Base-by-base conservation (phyloP, 2,797 vertebrate species). In the Cryptoprocta ferox region DNA sequence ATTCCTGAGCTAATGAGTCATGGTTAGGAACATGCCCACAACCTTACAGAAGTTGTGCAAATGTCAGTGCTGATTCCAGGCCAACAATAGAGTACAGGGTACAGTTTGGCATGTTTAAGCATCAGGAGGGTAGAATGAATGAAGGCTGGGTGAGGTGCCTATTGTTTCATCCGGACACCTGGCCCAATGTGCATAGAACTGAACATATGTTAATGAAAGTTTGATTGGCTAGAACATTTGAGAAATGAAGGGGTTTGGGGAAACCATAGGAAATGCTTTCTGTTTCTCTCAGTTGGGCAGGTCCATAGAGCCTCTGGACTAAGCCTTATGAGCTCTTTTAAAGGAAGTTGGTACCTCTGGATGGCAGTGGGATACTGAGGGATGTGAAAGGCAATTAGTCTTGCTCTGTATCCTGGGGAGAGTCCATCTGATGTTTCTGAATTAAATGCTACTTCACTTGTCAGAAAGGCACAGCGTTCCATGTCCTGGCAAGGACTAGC, bases 361-460 rank as follows among this genome's bases (percentile, higher is more conserved):
- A 70, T 42, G 45, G 53, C 65, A 63, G 68, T 78, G 53, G 78
- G 70, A 68, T 82, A 42, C 50, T 26, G 37, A 87, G 28, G 12
- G 19, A 28, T 83, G 35, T 84, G 48, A 86, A 93, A 66, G 78
- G 11, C 85, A 86, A 81, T 93, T 68, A 61, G 53, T 37, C 9
- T 37, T 59, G 35, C 32, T 79, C 37, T 81, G 8, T 37, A 13
- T 94, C 95, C 93, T 88, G 39, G 61, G 32, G 39, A 96, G 93
- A 71, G 80, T 81, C 82, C 65, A n/a, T 91, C 89, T 90, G 76
- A 84, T 93, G 5, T 45, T 92, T 92, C 68, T 61, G 75, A 90
- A 45, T 71, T 79, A 37, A 73, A 50, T 30, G 24, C 30, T 37
- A 24, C 45, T 59, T 81, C 32, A 59, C 13, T 81, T 61, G 30